Evolutionary conservation across 92 coral and sea anemone genomes (phyloP).

Genomic region (Diadumene lineata): DNA sequence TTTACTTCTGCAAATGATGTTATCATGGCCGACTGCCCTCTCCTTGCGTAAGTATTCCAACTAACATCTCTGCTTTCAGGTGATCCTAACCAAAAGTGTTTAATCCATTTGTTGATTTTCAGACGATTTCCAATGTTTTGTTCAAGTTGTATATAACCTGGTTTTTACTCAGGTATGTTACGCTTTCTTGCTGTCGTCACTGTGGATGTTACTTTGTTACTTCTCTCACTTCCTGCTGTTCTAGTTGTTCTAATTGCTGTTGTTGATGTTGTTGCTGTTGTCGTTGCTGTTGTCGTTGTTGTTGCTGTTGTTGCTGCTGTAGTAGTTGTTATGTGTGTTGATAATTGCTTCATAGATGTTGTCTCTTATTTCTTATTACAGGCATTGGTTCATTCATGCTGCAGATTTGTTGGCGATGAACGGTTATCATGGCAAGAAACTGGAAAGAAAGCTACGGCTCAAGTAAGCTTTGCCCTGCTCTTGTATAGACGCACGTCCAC

Average conservation of each 20-base stretch:
- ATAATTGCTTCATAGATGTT: too few species aligned
- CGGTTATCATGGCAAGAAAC: constrained; percentile 88
- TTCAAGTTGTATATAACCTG: constrained; percentile 80
- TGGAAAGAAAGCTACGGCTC: constrained; percentile 64
- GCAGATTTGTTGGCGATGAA: constrained; percentile 91
- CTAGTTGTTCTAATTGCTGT: too few species aligned
- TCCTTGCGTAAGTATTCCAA: constrained; percentile 27
- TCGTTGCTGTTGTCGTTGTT: too few species aligned
- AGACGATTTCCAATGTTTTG: constrained; percentile 90
- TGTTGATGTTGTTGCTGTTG: too few species aligned
- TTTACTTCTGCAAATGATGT: constrained; percentile 74
- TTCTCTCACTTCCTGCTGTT: too few species aligned
- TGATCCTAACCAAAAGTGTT: background rate
- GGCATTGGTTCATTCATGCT: constrained; percentile 84
- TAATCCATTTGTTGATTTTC: background rate
- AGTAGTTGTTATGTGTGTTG: too few species aligned
- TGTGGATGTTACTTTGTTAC: too few species aligned
- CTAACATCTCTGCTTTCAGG: too few species aligned
- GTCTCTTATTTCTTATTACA: constrained; percentile 19
- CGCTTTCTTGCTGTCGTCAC: background rate
- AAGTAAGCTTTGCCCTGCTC: constrained; percentile 35
- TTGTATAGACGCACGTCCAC: too few species aligned
- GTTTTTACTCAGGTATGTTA: constrained; percentile 70
- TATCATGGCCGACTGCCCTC: constrained; percentile 88
- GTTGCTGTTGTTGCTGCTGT: too few species aligned